Conservation (phyloP, 2,797 vertebrate species). For the Thalassophryne amazonica region DNA sequence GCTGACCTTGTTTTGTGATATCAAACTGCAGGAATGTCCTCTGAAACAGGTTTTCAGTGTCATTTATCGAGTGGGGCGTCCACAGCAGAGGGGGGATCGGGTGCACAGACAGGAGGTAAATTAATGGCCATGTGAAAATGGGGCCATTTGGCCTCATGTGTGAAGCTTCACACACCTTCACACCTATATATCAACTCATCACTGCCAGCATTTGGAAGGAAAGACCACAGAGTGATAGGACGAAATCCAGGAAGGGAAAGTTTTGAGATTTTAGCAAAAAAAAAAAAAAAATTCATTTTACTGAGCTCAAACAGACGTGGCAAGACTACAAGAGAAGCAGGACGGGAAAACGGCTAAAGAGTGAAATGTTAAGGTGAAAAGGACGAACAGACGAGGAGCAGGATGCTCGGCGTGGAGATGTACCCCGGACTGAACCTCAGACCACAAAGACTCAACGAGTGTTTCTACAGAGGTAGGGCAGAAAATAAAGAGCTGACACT, state of each 20-base stretch:
- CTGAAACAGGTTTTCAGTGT: slow-evolving; percentile 21
- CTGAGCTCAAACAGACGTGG: neutral
- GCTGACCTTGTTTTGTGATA: too few relatives aligned
- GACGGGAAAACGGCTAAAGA: neutral
- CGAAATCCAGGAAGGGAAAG: neutral
- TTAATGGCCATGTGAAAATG: slow-evolving; percentile 59
- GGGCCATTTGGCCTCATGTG: slow-evolving; percentile 79
- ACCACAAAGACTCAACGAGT: slow-evolving; percentile 73
- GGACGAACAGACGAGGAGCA: slow-evolving; percentile 10
- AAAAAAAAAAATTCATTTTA: neutral
- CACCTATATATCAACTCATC: slow-evolving; percentile 46
- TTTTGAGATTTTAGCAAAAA: neutral
- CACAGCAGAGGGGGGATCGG: slow-evolving; percentile 18
- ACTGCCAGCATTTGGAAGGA: slow-evolving; percentile 29
- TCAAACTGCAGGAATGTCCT: too few relatives aligned
- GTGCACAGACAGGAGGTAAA: slow-evolving; percentile 35
- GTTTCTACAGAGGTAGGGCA: slow-evolving; percentile 82
- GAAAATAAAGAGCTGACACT: too few relatives aligned
- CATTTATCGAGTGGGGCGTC: slow-evolving; percentile 28
- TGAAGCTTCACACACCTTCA: slow-evolving; percentile 78
- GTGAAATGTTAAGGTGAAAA: slow-evolving; percentile 28
- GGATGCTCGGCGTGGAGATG: slow-evolving; percentile 78
- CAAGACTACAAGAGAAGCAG: neutral
- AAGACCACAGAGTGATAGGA: slow-evolving; percentile 6
- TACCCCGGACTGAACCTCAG: slow-evolving; percentile 72